phyloP scores from a whole-genome alignment of 2,797 vertebrate species.

The Anabacerthia variegaticeps region DNA sequence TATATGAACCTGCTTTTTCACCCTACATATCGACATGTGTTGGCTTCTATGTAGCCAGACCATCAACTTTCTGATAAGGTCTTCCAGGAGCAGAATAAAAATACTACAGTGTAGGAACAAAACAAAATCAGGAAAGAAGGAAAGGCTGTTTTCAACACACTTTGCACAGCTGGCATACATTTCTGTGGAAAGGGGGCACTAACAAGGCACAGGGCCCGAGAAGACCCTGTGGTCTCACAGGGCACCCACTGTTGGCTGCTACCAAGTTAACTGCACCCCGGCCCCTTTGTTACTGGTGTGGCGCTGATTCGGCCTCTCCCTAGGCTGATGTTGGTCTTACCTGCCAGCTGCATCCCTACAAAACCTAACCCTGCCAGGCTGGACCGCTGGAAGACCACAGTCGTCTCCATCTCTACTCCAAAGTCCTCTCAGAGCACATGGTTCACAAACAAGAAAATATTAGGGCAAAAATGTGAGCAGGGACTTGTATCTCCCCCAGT shows the following conservation, averaged over 20 bases:
- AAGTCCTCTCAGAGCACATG: neutral
- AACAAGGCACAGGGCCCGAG: accelerated
- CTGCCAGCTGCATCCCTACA: neutral
- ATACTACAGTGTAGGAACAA: neutral
- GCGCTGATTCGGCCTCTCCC: neutral
- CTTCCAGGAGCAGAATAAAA: neutral
- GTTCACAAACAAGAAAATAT: neutral
- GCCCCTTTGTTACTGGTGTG: neutral
- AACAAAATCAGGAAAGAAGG: neutral
- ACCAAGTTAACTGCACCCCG: accelerated
- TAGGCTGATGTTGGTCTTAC: neutral
- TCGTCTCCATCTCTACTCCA: neutral
- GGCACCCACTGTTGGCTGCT: neutral
- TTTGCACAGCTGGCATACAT: accelerated
- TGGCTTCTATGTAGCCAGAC: accelerated
- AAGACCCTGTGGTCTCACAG: neutral
- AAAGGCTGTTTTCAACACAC: neutral
- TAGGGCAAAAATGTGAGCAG: neutral
- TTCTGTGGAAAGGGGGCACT: neutral
- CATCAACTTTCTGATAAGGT: neutral
- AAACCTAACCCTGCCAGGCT: neutral
- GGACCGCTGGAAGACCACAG: neutral
- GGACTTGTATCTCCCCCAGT: neutral
- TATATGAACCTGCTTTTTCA: neutral
- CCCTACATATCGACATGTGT: neutral